Percentiles rank a stretch among this genome's conserved stretches.
Conservation (phyloP, 1,140 invertebrate species). For the Brachionus paranguensis region DNA sequence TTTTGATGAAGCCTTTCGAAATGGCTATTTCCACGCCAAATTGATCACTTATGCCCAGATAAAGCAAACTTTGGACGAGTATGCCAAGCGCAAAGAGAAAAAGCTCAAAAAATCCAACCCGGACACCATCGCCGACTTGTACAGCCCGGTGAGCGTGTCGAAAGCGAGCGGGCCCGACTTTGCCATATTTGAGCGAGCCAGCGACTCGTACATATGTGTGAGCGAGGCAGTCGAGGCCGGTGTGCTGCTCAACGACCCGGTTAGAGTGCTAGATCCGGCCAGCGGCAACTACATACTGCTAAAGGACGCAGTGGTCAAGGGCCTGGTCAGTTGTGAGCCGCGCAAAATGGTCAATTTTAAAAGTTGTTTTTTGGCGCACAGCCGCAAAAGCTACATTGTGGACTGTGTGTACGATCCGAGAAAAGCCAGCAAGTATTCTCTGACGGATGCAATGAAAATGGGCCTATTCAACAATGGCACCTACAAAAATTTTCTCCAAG, state of each 20-base stretch:
- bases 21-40: not conserved
- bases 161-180: not conserved
- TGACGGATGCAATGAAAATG: not conserved
- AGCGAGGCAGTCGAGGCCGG: not conserved
- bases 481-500: not conserved
- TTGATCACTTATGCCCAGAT: not conserved
- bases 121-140: not conserved
- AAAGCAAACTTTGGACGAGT: not conserved
- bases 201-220: not conserved
- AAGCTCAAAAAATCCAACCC: not conserved
- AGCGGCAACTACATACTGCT: not conserved
- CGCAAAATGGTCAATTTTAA: not conserved
- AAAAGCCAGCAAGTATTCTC: conserved; percentile 3
- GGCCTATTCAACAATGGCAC: not conserved
- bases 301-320: conserved; percentile 24
- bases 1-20: not conserved
- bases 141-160: not conserved
- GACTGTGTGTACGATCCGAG: conserved; percentile 13
- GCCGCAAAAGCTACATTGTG: not conserved
- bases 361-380: not conserved
- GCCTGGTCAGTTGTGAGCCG: conserved; percentile 26
- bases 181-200: not conserved
- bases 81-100: not conserved
- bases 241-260: not conserved
- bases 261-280: not conserved